phyloP scores from a whole-genome alignment of 2,888 invertebrate genomes.

The Sinodicranocentrus sp. region DNA sequence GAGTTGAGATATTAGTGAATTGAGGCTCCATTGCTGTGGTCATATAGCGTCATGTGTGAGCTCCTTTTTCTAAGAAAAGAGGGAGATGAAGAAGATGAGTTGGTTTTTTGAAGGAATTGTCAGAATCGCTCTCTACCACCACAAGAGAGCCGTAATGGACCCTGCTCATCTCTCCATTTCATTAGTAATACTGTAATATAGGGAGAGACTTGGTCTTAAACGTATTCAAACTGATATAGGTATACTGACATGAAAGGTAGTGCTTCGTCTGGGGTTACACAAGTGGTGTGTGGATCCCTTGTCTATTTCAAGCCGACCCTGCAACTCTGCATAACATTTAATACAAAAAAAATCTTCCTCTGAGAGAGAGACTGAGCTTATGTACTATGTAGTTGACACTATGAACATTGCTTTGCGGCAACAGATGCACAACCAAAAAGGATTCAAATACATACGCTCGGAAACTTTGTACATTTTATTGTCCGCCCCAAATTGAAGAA shows the following conservation, averaged over 20 bases:
- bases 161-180: conserved; percentile 58
- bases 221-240: too few species aligned
- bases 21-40: conserved; percentile 33
- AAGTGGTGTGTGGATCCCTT: too few species aligned
- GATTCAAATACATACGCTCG: conserved; percentile 26
- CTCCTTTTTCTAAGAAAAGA: conserved; percentile 3
- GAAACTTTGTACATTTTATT: conserved; percentile 66
- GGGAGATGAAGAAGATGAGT: conserved; percentile 37
- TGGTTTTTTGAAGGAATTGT: conserved; percentile 54
- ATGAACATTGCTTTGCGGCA: too few species aligned
- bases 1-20: conserved; percentile 57
- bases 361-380: too few species aligned
- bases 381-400: too few species aligned
- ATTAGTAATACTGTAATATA: conserved; percentile 26
- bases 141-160: conserved; percentile 58
- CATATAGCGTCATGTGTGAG: neutral
- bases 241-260: too few species aligned
- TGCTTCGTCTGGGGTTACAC: too few species aligned
- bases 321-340: too few species aligned
- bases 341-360: too few species aligned
- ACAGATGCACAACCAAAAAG: conserved; percentile 4
- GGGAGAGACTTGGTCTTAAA: too few species aligned
- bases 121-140: conserved; percentile 51
- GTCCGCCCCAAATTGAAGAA: conserved; percentile 44
- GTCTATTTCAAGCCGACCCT: too few species aligned